These are phyloP conservation scores for Microdon myrmicae DNA, from an alignment of 2,888 invertebrate genomes.

Conservation along the genomic window DNA sequence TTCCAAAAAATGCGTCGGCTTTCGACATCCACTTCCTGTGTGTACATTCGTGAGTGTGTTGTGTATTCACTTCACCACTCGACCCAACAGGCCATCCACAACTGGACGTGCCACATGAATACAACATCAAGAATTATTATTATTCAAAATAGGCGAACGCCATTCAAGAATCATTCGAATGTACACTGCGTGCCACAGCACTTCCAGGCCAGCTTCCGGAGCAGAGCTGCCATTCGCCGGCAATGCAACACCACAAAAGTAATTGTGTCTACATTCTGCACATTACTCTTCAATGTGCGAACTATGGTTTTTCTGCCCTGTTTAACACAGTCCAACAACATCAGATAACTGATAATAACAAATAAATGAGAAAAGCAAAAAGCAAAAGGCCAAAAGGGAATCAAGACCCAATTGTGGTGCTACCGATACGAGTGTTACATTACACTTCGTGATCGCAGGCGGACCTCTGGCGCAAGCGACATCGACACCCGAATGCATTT, in stretches of 20 bases:
- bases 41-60: not conserved
- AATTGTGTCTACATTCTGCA: slow-evolving; percentile 12
- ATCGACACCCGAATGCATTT: slow-evolving; percentile 45
- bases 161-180: slow-evolving; percentile 12
- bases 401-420: slow-evolving; percentile 44
- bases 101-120: slow-evolving; percentile 33
- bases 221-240: slow-evolving; percentile 4
- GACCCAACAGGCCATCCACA: not conserved
- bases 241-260: too few species aligned
- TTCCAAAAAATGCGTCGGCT: slow-evolving; percentile 31
- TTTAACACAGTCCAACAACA: too few species aligned
- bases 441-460: slow-evolving; percentile 25
- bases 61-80: slow-evolving; percentile 8
- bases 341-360: too few species aligned
- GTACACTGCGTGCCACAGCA: slow-evolving; percentile 14
- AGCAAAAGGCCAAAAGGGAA: slow-evolving; percentile 18
- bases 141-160: slow-evolving; percentile 32
- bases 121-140: slow-evolving; percentile 20
- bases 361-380: slow-evolving; percentile 14
- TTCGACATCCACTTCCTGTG: slow-evolving; percentile 40
- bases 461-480: slow-evolving; percentile 17
- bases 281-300: not conserved
- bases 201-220: slow-evolving; percentile 20
- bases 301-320: slow-evolving; percentile 5
- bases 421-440: slow-evolving; percentile 43